Evolutionary conservation across 2,113 vertebrate species (phyloP), one percentile per base, ranked within the genome.

Genomic region (Apteryx mantelli): DNA sequence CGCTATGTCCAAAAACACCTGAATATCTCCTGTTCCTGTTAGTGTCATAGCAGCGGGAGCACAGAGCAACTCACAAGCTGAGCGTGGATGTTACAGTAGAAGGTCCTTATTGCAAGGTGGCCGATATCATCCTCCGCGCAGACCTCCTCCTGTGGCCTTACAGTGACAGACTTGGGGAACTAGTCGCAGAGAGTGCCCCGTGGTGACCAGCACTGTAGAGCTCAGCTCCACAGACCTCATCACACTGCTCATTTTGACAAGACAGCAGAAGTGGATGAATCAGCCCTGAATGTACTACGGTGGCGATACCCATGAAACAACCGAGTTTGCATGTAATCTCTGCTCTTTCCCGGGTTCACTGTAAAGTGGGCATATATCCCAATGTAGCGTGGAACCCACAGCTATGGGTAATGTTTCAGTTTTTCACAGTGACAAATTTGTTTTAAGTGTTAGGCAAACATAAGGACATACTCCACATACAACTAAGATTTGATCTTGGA

Each of bases 111-210:
- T 50, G 30, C 11, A 5, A 53, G 65, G 46, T 58, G 61, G 30
- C 10, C 20, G 5, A 40, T 46, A n/a, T 0, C 2, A 7, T 70
- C 60, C 53, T 60, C 44, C 74, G 82, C 26, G 60, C 5, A 69
- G 52, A 50, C 9, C 9, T 36, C 8, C 24, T 48, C 24, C 12
- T 34, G 10, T 20, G 32, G 42, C 65, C 40, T 75, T 42, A 16
- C 17, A 28, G 83, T 34, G 58, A 30, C 71, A 82, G 38, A 44
- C 44, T 15, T 38, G 50, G 9, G 42, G 17, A 84, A 30, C 4
- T 22, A 38, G 21, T 40, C 15, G 30, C 9, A 13, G 0, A 0
- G 0, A 0, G 11, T 65, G 44, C 17, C 18, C 53, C 3, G 0
- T 2, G 25, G 60, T n/a, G 55, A 81, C 14, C 16, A 7, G 4